These are phyloP conservation scores for Ptychoptera contaminata DNA, from an alignment of 2,888 invertebrate genomes.

Conservation along the genomic window DNA sequence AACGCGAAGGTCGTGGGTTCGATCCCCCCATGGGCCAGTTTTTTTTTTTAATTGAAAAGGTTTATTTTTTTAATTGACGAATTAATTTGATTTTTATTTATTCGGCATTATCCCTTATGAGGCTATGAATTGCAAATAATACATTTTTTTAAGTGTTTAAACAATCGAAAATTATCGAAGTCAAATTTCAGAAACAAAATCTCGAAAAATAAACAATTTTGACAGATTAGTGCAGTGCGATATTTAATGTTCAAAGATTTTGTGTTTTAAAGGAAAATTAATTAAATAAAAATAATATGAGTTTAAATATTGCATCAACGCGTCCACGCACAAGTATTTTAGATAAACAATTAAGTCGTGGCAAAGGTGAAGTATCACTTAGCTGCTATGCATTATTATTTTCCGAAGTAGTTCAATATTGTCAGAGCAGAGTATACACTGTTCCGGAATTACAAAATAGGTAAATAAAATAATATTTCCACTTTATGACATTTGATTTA, in stretches of 20 bases:
- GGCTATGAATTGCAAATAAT: no score
- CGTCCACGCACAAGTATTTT: constrained; percentile 42
- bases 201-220: no score
- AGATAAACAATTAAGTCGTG: constrained; percentile 82
- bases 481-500: neutral
- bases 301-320: constrained; percentile 16
- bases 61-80: no score
- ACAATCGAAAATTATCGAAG: no score
- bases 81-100: no score
- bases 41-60: no score
- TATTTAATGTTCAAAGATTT: no score
- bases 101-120: no score
- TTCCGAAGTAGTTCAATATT: constrained; percentile 96
- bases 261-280: no score
- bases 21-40: neutral
- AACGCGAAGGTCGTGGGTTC: neutral
- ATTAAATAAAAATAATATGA: neutral
- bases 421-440: constrained; percentile 88
- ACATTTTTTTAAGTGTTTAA: no score
- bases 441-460: constrained; percentile 89
- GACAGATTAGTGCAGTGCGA: no score
- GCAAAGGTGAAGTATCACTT: constrained; percentile 81
- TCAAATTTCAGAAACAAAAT: no score
- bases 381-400: constrained; percentile 90
- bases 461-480: constrained; percentile 36